Base-by-base conservation (phyloP, 2,888 invertebrate species). In the Spilosoma lubricipeda region DNA sequence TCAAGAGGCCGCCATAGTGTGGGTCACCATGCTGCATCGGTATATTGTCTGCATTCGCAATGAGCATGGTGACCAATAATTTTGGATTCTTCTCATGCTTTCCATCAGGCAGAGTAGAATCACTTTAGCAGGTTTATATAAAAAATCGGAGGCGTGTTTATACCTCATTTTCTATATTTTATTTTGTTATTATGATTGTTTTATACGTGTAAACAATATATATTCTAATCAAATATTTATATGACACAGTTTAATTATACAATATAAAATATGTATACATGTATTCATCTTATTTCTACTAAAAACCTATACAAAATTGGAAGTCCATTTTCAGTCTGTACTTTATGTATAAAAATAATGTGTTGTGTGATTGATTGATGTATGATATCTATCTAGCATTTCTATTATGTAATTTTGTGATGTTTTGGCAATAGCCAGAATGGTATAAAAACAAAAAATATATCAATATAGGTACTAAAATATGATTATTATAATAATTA, bases 381-480 rank as follows among this genome's bases (percentile, higher is more conserved):
- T 71, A 27, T 63, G 59, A 59, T 59, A 3, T 39, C 39, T 36
- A 8, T 68, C 72, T 77, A 77, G 76, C 74, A 23, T 73, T 66
- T 64, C 73, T 78, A 72, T 48, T 1, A 59, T 56, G 56, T 63
- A 59, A 69, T 42, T 23, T 7, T 23, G 23, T 52, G 9, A 52
- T 52, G 15, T 63, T 30, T 27, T 39, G 82, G 82, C 86, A 87
- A 87, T 77, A 83, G 81, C 78, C 85, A 52, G 36, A 23, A 45
- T 74, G 81, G 1, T 39, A 73, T 56, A 56, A 68, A 36, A 52
- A 36, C 42, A 13, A 15, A 15, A 23, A 33, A 65, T 20, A 65
- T 65, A 33, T 8, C 2, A 18, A 65, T 0, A 42, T 59, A 59
- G 4, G 59, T 59, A 27, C 27, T 59, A 59, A 59, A n/a, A 56